Base-by-base conservation (phyloP, 2,888 invertebrate species). In the Hermodice carunculata region DNA sequence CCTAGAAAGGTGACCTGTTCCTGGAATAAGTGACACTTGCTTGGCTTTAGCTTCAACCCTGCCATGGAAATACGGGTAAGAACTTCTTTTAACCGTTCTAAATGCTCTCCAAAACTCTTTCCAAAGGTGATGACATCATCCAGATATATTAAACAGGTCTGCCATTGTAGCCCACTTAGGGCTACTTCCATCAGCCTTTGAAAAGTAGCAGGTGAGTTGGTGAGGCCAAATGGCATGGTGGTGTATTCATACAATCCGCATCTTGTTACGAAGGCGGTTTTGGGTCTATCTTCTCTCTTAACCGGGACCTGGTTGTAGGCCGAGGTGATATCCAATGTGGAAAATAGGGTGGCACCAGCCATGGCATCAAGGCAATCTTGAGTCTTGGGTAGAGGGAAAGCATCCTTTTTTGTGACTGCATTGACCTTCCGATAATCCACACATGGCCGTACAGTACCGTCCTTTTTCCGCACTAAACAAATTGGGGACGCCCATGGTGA, bases 381-480 rank as follows among this genome's bases (percentile, higher is more conserved):
- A 57, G 70, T 66, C 22, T 56, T n/a, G 19, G 72, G 70, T 8
- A 73, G 26, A 2, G 70, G 73, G 17, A 61, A 63, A 0, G 42
- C 37, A 8, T 68, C 67, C 64, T 24, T 26, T 32, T 54, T 49
- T 0, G 64, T 53, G n/a, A 63, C 40, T 24, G 0, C 6, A 42
- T 75, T 76, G 17, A 76, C 46, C 22, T 48, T 28, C 1, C 69
- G 24, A 32, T 56, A 76, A 51, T 75, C 72, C 0, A 67, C 52
- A 52, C 73, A 73, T 11, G 71, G 34, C 24, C 73, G 42, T 28
- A 43, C 40, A 22, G 44, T 60, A 11, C 73, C 69, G 22, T 70
- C 29, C 19, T 52, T 52, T 6, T 32, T 29, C 26, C 34, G 4
- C 5, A 52, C 32, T 19, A 52, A 4, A 24, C 29, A 31, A 5